Conservation (phyloP, 2,113 vertebrate species). For the Onychostoma macrolepis region DNA sequence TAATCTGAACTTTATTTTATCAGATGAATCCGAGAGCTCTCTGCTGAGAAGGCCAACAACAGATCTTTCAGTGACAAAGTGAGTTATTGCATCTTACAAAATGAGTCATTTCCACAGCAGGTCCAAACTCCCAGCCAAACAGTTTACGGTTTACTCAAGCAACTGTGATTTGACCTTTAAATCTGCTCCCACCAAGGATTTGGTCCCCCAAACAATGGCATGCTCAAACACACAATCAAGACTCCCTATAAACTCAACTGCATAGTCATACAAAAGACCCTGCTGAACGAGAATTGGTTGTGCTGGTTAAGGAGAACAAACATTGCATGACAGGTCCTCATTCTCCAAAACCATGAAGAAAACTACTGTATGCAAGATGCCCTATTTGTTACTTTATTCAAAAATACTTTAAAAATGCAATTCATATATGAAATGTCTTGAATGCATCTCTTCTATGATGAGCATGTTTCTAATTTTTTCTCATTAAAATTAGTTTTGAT, state of each 20-base stretch:
- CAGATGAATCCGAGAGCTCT: constrained; percentile 35
- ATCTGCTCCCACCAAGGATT: constrained; percentile 34
- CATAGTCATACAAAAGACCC: constrained; percentile 1
- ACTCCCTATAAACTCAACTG: background rate
- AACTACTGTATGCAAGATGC: background rate
- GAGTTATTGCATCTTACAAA: constrained; percentile 46
- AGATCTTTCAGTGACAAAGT: constrained; percentile 46
- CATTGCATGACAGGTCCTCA: background rate
- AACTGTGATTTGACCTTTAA: constrained; percentile 52
- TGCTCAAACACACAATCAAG: background rate
- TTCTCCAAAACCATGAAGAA: background rate
- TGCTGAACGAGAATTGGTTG: background rate
- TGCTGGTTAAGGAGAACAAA: background rate
- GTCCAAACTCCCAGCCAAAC: constrained; percentile 37
- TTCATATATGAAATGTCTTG: too few relatives aligned
- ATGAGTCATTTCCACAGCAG: constrained; percentile 47
- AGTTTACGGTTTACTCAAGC: constrained; percentile 51
- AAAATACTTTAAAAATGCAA: too few relatives aligned
- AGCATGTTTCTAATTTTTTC: too few relatives aligned
- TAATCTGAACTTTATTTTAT: constrained; percentile 53
- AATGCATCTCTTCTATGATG: too few relatives aligned
- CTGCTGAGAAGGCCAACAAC: constrained; percentile 38
- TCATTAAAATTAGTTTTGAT: too few relatives aligned
- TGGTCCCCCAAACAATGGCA: constrained; percentile 16
- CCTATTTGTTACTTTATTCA: background rate